phyloP scores from a whole-genome alignment of 2,797 vertebrate species.

The Gambelia wislizenii region DNA sequence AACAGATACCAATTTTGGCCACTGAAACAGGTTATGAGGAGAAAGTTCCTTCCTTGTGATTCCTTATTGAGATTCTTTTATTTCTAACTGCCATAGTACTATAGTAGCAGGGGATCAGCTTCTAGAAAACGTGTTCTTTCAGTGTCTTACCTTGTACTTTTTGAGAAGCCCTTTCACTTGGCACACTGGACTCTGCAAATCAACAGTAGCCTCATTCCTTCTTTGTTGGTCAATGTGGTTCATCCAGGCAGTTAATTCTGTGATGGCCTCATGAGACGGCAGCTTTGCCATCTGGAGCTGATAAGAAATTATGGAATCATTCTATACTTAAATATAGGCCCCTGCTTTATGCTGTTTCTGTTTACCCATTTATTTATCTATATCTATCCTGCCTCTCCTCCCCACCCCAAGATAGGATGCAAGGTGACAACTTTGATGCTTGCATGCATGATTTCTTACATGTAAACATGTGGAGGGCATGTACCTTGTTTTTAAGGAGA shows the following conservation, averaged over 20 bases:
- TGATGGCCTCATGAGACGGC: slow-evolving; percentile 84
- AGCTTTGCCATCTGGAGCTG: slow-evolving; percentile 87
- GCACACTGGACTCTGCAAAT: slow-evolving; percentile 24
- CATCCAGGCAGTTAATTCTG: slow-evolving; percentile 85
- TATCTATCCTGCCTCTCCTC: too few relatives aligned
- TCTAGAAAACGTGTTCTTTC: slow-evolving; percentile 3
- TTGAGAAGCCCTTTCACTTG: slow-evolving; percentile 79
- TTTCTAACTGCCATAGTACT: slow-evolving; percentile 11
- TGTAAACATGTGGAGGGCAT: background rate
- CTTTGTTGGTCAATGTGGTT: slow-evolving; percentile 73
- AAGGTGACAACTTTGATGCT: background rate
- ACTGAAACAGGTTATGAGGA: background rate
- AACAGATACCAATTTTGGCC: too few relatives aligned
- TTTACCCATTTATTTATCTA: background rate
- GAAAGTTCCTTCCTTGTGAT: background rate
- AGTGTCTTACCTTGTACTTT: slow-evolving; percentile 82
- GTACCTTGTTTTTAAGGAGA: background rate
- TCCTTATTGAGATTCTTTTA: background rate
- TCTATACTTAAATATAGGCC: slow-evolving; percentile 54
- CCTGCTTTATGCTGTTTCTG: background rate
- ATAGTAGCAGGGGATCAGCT: slow-evolving; percentile 11
- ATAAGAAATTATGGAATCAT: slow-evolving; percentile 62
- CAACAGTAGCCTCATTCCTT: slow-evolving; percentile 44
- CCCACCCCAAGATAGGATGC: too few relatives aligned
- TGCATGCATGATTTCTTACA: background rate